Conservation (phyloP, 2,797 vertebrate species). For the Semaprochilodus insignis region DNA sequence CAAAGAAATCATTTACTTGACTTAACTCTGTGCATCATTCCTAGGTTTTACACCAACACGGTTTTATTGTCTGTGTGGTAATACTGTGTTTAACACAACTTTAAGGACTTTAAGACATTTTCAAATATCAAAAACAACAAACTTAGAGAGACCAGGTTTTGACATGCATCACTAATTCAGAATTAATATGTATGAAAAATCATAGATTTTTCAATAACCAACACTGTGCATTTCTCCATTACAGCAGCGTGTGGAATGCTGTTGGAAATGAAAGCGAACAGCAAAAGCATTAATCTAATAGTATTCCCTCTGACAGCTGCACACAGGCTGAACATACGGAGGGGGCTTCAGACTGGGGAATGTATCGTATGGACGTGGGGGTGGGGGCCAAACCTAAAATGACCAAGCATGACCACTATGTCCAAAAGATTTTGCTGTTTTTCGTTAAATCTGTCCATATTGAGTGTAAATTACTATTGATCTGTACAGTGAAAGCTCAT, state of each 20-base stretch:
- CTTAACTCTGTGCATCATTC: no score
- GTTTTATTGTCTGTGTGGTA: no score
- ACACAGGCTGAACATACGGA: slow-evolving; percentile 69
- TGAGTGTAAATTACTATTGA: no score
- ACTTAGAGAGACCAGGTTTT: no score
- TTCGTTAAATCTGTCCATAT: no score
- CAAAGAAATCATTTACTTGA: no score
- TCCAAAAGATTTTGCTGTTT: background rate
- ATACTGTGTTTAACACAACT: no score
- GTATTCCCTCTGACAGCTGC: slow-evolving; percentile 76
- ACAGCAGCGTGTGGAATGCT: slow-evolving; percentile 55
- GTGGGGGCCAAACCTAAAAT: slow-evolving; percentile 42
- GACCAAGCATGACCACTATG: background rate
- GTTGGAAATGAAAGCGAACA: slow-evolving; percentile 67
- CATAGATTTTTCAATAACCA: background rate
- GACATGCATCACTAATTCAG: no score
- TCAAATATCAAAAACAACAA: no score
- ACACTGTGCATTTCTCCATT: slow-evolving; percentile 43
- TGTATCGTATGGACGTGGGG: slow-evolving; percentile 71
- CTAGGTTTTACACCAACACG: no score
- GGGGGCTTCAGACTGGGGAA: slow-evolving; percentile 58
- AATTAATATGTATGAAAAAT: background rate
- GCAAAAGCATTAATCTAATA: slow-evolving; percentile 73
- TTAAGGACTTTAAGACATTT: no score
- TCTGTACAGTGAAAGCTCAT: no score